Conservation (phyloP, 2,888 invertebrate species). For the Sceliomorpha sp. region DNA sequence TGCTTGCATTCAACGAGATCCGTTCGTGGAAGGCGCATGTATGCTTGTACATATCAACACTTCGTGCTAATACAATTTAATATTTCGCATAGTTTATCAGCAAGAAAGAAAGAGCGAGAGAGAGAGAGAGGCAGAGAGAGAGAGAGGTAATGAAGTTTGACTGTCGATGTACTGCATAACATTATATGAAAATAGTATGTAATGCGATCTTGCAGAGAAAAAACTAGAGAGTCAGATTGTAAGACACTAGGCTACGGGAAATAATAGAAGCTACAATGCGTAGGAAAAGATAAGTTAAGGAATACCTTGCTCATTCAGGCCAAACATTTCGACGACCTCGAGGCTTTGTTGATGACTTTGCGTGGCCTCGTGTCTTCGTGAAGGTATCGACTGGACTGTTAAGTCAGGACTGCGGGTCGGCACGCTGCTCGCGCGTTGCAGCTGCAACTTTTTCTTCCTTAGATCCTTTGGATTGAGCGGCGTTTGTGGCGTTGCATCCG, state of each 20-base stretch:
- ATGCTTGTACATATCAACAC: no score
- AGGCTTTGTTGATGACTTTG: constrained; percentile 83
- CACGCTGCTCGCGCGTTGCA: constrained; percentile 87
- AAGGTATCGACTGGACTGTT: constrained; percentile 71
- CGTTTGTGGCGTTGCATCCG: constrained; percentile 53
- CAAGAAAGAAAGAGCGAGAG: no score
- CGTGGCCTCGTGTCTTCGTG: constrained; percentile 83
- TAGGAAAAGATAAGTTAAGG: constrained; percentile 38
- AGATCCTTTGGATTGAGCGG: constrained; percentile 57
- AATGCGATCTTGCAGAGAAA: no score
- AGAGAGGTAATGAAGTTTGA: no score
- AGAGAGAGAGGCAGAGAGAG: no score
- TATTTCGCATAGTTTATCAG: no score
- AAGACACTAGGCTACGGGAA: constrained; percentile 15
- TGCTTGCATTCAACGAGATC: no score
- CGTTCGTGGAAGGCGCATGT: no score
- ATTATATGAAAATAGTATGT: no score
- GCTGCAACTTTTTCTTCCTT: constrained; percentile 75
- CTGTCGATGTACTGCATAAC: no score
- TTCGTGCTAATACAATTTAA: no score
- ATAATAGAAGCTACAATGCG: neutral
- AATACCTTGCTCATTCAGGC: constrained; percentile 64
- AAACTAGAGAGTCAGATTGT: no score
- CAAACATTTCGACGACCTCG: constrained; percentile 68
- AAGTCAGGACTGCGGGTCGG: constrained; percentile 83